Conservation (phyloP, 2,888 invertebrate genomes). For the Dynastes hyllus region DNA sequence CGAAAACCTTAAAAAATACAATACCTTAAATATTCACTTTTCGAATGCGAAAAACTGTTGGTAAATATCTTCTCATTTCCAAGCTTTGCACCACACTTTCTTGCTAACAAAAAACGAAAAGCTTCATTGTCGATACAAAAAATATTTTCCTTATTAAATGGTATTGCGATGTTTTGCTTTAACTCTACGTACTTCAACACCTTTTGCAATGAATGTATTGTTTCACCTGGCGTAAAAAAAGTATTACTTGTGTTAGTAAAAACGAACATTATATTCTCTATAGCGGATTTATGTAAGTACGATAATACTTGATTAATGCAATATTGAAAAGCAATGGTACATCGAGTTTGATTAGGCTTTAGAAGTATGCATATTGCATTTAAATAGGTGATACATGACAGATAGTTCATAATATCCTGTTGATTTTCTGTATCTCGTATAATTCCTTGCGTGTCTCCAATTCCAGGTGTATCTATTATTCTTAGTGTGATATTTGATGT, state of each 20-base stretch:
- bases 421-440: conserved; percentile 17
- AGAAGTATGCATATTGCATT: conserved; percentile 36
- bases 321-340: conserved; percentile 37
- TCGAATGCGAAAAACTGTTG: conserved; percentile 20
- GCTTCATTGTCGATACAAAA: conserved; percentile 39
- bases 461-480: conserved; percentile 41
- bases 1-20: too few relatives aligned
- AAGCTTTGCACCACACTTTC: background rate
- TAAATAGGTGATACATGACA: conserved; percentile 2
- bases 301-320: conserved; percentile 28
- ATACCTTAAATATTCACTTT: conserved; percentile 33
- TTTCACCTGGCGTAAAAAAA: conserved; percentile 39
- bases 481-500: conserved; percentile 48
- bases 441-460: conserved; percentile 37
- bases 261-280: conserved; percentile 20
- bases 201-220: conserved; percentile 27
- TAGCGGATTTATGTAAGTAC: conserved; percentile 22
- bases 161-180: conserved; percentile 30
- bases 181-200: conserved; percentile 16
- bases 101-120: conserved; percentile 21
- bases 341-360: conserved; percentile 34
- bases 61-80: conserved; percentile 25
- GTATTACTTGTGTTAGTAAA: conserved; percentile 22
- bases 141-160: conserved; percentile 26
- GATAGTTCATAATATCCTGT: conserved; percentile 9